A percentile compares a stretch with the other conserved stretches of the same genome.
phyloP scores from a whole-genome alignment of 2,797 vertebrate species.

The Chelon auratus region DNA sequence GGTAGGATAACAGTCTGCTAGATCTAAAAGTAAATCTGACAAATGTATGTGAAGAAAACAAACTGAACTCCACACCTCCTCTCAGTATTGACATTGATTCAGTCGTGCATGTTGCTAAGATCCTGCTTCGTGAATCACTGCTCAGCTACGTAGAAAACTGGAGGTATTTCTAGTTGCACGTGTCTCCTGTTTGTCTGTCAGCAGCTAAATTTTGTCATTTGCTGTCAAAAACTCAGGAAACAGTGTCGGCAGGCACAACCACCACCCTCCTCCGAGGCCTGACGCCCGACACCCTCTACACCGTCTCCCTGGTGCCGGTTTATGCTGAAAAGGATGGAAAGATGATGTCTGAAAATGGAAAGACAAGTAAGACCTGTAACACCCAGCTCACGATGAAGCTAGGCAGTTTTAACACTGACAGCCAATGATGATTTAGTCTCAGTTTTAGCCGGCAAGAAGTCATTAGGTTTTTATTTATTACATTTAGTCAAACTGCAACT shows the following conservation, averaged over 20 bases:
- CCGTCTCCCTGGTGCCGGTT: constrained; percentile 90
- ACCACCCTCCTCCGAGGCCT: constrained; percentile 88
- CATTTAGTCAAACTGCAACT: too few relatives aligned
- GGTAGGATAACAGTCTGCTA: constrained; percentile 47
- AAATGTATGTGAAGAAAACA: too few relatives aligned
- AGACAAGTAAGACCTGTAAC: constrained; percentile 87
- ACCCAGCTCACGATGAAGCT: background rate
- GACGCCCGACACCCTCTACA: constrained; percentile 92
- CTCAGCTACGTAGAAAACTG: too few relatives aligned
- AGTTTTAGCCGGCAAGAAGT: too few relatives aligned
- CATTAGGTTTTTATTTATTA: too few relatives aligned
- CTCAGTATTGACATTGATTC: too few relatives aligned
- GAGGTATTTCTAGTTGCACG: background rate
- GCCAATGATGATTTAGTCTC: too few relatives aligned
- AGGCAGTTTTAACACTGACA: too few relatives aligned
- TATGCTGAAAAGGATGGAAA: constrained; percentile 91
- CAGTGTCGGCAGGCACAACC: constrained; percentile 89
- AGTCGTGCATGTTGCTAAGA: too few relatives aligned
- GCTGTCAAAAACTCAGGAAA: constrained; percentile 80
- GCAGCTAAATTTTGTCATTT: constrained; percentile 22
- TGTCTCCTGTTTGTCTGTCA: background rate
- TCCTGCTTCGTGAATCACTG: too few relatives aligned
- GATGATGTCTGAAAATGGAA: constrained; percentile 89
- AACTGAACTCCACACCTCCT: too few relatives aligned
- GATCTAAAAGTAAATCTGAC: background rate